Base-by-base conservation (phyloP, 2,113 vertebrate genomes). In the Protomyctophum bolini region DNA sequence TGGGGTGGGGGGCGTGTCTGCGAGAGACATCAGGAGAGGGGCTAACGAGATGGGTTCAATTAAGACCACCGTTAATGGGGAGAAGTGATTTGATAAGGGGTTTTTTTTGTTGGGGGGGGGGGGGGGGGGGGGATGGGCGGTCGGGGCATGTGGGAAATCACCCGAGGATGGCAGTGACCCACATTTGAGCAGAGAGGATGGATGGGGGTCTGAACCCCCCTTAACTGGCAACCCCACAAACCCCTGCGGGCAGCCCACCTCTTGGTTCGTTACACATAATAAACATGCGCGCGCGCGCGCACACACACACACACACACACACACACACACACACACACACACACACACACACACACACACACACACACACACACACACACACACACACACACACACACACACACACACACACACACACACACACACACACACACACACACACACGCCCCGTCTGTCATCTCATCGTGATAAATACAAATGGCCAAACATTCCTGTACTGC, bases 161-260 rank as follows among this genome's bases (percentile, higher is more conserved):
- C 87, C 81, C 67, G 60, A 86, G 85, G 88, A 84, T 59, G 70
- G 77, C 74, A 77, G 74, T 89, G 88, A 91, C 88, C 90, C 87
- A 90, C 77, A 88, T 91, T 86, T 81, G 45, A 15, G 33, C 3
- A 41, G 21, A 78, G 64, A 79, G 59, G 76, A 58, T 72, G 12
- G 8, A 73, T 51, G 59, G 63, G 76, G 45, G 58, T 15, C 15
- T 61, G 48, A 68, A 60, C 59, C 56, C 66, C 63, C 21, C 21
- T 21, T 21, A 69, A 72, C 48, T 48, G 75, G 21, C 76, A 71
- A 67, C 75, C 88, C 83, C 67, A 75, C 33, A 68, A 52, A 52
- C 63, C 70, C 78, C 79, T 6, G 4, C 77, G 60, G 82, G 80
- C 72, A 0, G 73, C 70, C 68, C 4, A 47, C 76, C 72, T 78